These are phyloP conservation scores for Paratrypauchen microcephalus DNA, from an alignment of 2,797 vertebrate species.

Conservation along the genomic window DNA sequence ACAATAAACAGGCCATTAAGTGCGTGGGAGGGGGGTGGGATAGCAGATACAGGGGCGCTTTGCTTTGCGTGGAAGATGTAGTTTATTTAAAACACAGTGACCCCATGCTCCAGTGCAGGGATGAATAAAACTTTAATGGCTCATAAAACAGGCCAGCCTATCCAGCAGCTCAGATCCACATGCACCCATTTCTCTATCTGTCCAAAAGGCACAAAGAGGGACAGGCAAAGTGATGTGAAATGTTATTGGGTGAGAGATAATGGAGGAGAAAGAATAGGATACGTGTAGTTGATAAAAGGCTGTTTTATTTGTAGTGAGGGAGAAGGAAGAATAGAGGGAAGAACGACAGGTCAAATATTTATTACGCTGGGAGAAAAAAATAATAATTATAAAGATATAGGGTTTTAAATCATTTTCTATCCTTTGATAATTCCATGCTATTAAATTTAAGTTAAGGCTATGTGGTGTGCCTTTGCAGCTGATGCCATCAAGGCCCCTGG, in stretches of 20 bases:
- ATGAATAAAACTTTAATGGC: slow-evolving; percentile 99
- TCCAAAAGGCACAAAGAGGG: slow-evolving; percentile 33
- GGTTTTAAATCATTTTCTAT: not conserved
- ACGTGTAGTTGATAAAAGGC: not conserved
- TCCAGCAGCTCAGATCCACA: slow-evolving; percentile 48
- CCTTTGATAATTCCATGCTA: not conserved
- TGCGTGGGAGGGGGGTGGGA: slow-evolving; percentile 52
- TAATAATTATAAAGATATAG: not conserved
- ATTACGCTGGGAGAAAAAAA: slow-evolving; percentile 18
- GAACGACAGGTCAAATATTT: slow-evolving; percentile 18
- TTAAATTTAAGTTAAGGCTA: not conserved
- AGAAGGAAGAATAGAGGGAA: slow-evolving; percentile 6
- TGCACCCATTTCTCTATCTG: slow-evolving; percentile 53
- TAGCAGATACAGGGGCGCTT: slow-evolving; percentile 46
- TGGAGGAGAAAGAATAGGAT: slow-evolving; percentile 2
- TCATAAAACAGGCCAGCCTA: slow-evolving; percentile 96
- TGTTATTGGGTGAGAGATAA: slow-evolving; percentile 7
- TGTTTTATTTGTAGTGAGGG: not conserved
- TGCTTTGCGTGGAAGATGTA: slow-evolving; percentile 83
- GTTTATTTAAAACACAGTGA: slow-evolving; percentile 98
- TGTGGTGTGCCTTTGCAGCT: not conserved
- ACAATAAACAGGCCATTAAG: slow-evolving; percentile 88
- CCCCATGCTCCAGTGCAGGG: slow-evolving; percentile 89
- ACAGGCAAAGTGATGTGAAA: slow-evolving; percentile 3
- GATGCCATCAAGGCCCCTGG: not conserved